phyloP scores from a whole-genome alignment of 1,140 invertebrate species.

The Megalopta genalis region DNA sequence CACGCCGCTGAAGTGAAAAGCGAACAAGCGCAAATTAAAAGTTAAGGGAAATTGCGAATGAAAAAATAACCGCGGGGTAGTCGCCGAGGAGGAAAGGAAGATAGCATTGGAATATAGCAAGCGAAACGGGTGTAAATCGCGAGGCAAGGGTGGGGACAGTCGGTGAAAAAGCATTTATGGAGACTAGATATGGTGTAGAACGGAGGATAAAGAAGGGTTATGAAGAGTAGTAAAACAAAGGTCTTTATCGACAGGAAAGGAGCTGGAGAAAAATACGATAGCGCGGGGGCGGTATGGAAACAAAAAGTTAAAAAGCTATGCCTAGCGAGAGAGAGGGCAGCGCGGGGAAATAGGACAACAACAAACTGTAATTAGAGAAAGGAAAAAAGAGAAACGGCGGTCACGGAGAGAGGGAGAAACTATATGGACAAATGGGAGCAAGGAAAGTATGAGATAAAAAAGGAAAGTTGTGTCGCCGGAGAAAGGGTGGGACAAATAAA shows the following conservation, averaged over 20 bases:
- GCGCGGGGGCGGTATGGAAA: no score
- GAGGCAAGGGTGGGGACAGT: no score
- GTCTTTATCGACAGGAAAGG: not conserved
- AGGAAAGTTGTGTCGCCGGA: constrained; percentile 2
- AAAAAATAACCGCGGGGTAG: no score
- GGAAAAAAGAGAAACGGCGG: not conserved
- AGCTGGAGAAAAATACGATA: not conserved
- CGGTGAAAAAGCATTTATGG: not conserved
- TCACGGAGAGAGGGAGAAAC: not conserved
- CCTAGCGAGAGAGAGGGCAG: no score
- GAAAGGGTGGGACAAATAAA: constrained; percentile 8
- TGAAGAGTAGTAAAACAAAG: not conserved
- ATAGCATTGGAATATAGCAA: no score
- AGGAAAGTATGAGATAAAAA: constrained; percentile 24
- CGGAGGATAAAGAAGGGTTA: not conserved
- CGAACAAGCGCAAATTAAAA: not conserved
- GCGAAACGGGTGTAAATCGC: no score
- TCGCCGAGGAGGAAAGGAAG: no score
- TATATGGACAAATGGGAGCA: constrained; percentile 26
- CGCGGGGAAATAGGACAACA: constrained; percentile 13
- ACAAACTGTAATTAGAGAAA: constrained; percentile 35
- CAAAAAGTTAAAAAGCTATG: not conserved
- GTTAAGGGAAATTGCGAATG: no score
- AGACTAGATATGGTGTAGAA: not conserved
- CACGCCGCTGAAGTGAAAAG: not conserved